A percentile compares a stretch with the other conserved stretches of the same genome.
These are phyloP conservation scores for Glareola pratincola DNA, from an alignment of 2,113 vertebrate species.

Conservation along the genomic window DNA sequence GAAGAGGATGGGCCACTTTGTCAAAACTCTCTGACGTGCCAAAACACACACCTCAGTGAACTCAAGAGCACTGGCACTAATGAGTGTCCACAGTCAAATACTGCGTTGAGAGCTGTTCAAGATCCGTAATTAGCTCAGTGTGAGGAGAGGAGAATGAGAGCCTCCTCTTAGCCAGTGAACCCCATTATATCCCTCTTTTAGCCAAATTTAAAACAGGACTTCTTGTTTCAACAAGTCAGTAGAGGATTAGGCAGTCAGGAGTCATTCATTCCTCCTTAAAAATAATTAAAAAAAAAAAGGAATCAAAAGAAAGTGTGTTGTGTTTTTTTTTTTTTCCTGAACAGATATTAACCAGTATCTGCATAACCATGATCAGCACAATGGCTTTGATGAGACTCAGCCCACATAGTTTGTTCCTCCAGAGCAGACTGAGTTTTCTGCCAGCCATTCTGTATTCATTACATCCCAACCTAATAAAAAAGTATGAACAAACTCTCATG, in stretches of 20 bases:
- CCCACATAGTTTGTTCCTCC: conserved; percentile 19
- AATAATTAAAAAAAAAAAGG: background rate
- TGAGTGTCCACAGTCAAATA: background rate
- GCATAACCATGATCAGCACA: conserved; percentile 24
- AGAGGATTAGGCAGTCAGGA: background rate
- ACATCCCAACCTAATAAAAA: conserved; percentile 1
- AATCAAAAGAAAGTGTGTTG: background rate
- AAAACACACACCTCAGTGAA: background rate
- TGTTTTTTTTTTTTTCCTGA: background rate
- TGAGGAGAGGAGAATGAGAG: background rate
- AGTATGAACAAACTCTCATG: background rate
- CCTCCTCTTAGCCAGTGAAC: background rate
- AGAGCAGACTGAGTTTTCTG: conserved; percentile 16
- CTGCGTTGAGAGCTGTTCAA: background rate
- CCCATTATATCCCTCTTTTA: background rate
- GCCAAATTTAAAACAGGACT: background rate
- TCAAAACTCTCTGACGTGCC: background rate
- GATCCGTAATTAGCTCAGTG: background rate
- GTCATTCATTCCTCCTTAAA: background rate
- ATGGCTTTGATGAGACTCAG: conserved; percentile 58
- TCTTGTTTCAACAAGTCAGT: background rate
- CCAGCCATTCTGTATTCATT: background rate
- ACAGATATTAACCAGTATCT: conserved; percentile 14
- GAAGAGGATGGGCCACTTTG: background rate
- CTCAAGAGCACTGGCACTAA: background rate